Base-by-base conservation (phyloP, 2,113 vertebrate species). In the Sinocyclocheilus anshuiensis region DNA sequence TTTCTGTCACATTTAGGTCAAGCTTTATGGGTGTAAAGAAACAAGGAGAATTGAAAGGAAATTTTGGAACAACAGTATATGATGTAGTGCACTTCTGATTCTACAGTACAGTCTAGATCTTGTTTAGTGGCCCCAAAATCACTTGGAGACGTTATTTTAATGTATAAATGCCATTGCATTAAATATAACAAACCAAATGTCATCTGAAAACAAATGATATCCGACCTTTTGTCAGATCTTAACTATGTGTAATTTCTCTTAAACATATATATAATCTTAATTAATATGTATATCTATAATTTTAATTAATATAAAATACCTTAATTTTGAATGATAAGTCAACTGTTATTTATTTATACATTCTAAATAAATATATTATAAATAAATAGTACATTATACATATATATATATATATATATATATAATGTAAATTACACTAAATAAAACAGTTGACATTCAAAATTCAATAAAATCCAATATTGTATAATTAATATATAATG, bases 1-100 rank as follows among this genome's bases (percentile, higher is more conserved):
- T 48, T 63, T 84, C 63, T 33, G 42, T 57, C 20, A 84, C 89
- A 92, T 92, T 89, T 80, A 29, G 67, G 84, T 77, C 63, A 42
- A 77, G 85, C 86, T 88, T 85, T 77, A 69, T 16, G n/a, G 87
- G 29, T 88, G 85, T 85, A 24, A 67, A 67, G n/a, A 18, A 11
- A 13, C 18, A 83, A 53, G 18, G 11, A 72, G 48, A 39, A 74
- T 74, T 69, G 0, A 69, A 33, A 20, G 71, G 0, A 42, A 22
- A 74, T 74, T 33, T 36, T 16, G 2, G 24, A 29, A 6, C 24
- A 65, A 65, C 26, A 65, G 16, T 8, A 72, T 72, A 42, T 72
- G 33, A 39, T 72, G 9, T 39, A n/a, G 4, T 42, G 10, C 9
- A 22, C 18, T 18, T 42, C 18, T 72, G 18, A 39, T 72, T 36